Base-by-base conservation (phyloP, 2,888 invertebrate species). In the Liposcelis brunnea region DNA sequence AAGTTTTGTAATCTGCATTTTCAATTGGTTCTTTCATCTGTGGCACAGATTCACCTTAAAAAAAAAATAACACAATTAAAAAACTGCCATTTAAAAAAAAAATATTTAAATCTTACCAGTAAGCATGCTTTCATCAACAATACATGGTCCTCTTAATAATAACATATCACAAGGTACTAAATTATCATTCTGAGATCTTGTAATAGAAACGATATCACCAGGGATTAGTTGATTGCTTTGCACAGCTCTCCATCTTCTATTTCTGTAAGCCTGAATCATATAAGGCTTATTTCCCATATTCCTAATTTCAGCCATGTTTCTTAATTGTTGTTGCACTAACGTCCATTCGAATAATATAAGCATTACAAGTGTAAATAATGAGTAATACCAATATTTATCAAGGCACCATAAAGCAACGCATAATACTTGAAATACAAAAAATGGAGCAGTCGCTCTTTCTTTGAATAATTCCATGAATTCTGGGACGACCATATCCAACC, bases 371-470 rank as follows among this genome's bases (percentile, higher is more conserved):
- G 97, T 97, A 62, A 97, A 95, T 48, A 97, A 75, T 45, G 91
- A 93, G 63, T 95, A 97, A 62, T 94, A 87, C 94, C 94, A 94
- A 64, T 94, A 97, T 60, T 94, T 94, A 61, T 99, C 98, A 53
- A 99, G 69, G 66, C 98, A 99, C 98, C 98, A 99, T 2, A 99
- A 69, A 10, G 83, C 87, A 38, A 98, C 97, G 59, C 97, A 98
- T 62, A 99, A 97, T 47, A 98, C 90, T 81, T 99, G 98, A 64
- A 99, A 99, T 4, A 99, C 95, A 65, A 99, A 99, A 66, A 99
- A 99, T 2, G 98, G 98, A 0, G 98, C 97, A 0, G 97, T 95
- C 1, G 98, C 98, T 55, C 98, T 71, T 66, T 99, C 98, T 55
- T 82, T 84, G 61, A 99, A 98, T 14, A 99, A 68, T 64, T 97